Percentiles rank a stretch among this genome's conserved stretches.
phyloP scores from a whole-genome alignment of 2,797 vertebrate species.

The Parauchenoglanis punctatus region DNA sequence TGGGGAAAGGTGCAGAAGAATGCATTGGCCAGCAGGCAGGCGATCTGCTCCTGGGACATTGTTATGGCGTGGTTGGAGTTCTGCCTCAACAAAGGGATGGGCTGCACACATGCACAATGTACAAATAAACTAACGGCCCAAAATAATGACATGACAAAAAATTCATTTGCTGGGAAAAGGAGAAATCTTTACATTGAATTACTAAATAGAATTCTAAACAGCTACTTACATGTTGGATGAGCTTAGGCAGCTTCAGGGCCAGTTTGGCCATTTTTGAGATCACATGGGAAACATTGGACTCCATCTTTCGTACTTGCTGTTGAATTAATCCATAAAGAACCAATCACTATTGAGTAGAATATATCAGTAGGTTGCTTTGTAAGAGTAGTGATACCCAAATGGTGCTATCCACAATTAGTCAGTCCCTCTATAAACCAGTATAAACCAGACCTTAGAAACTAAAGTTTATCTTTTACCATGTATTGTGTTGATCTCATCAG shows the following conservation, averaged over 20 bases:
- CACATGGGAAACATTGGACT: slow-evolving; percentile 35
- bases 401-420: neutral
- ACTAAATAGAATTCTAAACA: neutral
- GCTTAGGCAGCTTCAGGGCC: slow-evolving; percentile 59
- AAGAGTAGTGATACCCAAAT: neutral
- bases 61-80: slow-evolving; percentile 58
- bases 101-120: slow-evolving; percentile 53
- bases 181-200: neutral
- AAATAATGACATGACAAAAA: neutral
- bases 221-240: slow-evolving; percentile 62
- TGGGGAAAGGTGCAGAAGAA: slow-evolving; percentile 80
- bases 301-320: slow-evolving; percentile 18
- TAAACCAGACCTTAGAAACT: neutral
- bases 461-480: neutral
- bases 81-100: slow-evolving; percentile 67
- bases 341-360: neutral
- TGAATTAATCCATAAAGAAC: neutral
- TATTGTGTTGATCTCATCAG: neutral
- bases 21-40: slow-evolving; percentile 76
- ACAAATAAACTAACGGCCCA: neutral
- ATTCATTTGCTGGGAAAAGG: neutral
- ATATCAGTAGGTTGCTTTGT: neutral
- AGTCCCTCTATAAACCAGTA: neutral
- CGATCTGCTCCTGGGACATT: slow-evolving; percentile 72
- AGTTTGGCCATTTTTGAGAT: slow-evolving; percentile 68